phyloP scores from a whole-genome alignment of 1,140 invertebrate genomes.

The Zaprionus africanus region DNA sequence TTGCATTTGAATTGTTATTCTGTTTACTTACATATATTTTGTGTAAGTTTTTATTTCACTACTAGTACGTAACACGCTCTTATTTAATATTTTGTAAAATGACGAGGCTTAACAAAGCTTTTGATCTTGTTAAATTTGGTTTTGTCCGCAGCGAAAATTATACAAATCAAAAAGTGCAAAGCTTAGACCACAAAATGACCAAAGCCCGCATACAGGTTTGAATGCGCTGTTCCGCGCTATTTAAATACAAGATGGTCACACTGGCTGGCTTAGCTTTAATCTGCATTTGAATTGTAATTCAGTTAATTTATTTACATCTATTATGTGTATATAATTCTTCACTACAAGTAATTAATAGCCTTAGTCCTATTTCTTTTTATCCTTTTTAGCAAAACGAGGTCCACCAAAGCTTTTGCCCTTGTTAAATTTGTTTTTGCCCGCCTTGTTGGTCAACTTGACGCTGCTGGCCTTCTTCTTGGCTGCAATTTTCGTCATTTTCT shows the following conservation, averaged over 20 bases:
- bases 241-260: background rate
- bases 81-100: conserved; percentile 64
- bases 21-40: conserved; percentile 1
- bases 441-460: conserved; percentile 80
- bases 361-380: conserved; percentile 59
- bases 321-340: conserved; percentile 4
- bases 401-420: conserved; percentile 84
- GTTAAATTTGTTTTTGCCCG: conserved; percentile 83
- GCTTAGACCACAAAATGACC: no score
- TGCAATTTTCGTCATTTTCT: conserved; percentile 78
- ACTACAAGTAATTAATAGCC: background rate
- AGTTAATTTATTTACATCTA: conserved; percentile 13
- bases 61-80: background rate
- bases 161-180: no score
- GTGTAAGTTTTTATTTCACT: no score
- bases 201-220: background rate
- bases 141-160: conserved; percentile 56
- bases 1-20: background rate
- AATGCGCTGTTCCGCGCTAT: background rate
- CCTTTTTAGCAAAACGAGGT: conserved; percentile 76
- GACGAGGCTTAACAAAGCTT: conserved; percentile 16
- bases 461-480: conserved; percentile 78
- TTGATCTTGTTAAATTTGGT: conserved; percentile 59
- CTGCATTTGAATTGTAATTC: background rate
- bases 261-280: background rate